Conservation (phyloP, 2,797 vertebrate genomes). For the Semaprochilodus insignis region DNA sequence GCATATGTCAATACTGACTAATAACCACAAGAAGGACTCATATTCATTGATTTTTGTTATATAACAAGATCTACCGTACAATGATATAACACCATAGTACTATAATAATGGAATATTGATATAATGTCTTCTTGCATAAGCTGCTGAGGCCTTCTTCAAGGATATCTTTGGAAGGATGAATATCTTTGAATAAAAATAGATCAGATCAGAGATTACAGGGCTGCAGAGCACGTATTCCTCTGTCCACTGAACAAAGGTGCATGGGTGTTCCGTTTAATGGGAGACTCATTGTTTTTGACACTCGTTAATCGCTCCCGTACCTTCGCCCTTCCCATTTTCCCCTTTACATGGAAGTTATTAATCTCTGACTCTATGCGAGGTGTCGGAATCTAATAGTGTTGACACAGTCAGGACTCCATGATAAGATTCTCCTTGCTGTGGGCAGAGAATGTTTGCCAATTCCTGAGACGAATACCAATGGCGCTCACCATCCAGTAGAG, state of each 20-base stretch:
- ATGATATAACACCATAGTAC: neutral
- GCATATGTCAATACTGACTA: neutral
- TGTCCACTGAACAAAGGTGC: conserved; percentile 32
- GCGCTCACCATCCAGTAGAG: conserved; percentile 55
- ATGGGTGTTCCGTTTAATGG: conserved; percentile 62
- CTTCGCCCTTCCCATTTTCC: conserved; percentile 66
- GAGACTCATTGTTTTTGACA: conserved; percentile 77
- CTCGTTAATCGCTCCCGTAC: conserved; percentile 73
- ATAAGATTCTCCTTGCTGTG: conserved; percentile 79
- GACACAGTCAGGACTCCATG: conserved; percentile 76
- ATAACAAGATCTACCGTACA: neutral
- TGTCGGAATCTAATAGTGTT: conserved; percentile 77
- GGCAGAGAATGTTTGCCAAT: conserved; percentile 72
- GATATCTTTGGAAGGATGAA: conserved; percentile 25
- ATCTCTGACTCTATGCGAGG: conserved; percentile 70
- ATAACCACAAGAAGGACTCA: neutral
- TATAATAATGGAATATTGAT: conserved; percentile 11
- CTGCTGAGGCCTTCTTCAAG: neutral
- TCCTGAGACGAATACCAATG: conserved; percentile 76
- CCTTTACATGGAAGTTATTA: conserved; percentile 76
- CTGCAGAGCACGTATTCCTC: conserved; percentile 24
- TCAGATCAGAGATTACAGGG: conserved; percentile 11
- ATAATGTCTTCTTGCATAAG: neutral
- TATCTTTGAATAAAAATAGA: conserved; percentile 41
- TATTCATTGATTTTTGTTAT: conserved; percentile 1